Conservation (phyloP, 2,888 invertebrate genomes). For the Phengaris arion region DNA sequence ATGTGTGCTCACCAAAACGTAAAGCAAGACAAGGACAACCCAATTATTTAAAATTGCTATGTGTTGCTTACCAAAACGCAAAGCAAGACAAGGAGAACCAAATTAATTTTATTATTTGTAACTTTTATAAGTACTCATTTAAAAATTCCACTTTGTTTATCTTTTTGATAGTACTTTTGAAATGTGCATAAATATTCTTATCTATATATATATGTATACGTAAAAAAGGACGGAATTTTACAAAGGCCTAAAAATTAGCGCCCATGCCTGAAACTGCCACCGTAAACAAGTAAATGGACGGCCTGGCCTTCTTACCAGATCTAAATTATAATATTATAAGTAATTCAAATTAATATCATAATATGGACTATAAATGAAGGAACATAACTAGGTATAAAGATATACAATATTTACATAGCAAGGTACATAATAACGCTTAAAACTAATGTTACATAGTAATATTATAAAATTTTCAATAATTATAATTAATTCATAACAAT, state of each 20-base stretch:
- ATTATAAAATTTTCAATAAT: conserved; percentile 5
- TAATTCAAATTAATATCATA: conserved; percentile 35
- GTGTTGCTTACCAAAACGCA: no score
- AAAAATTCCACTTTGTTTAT: no score
- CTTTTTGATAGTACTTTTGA: no score
- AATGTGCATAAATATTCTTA: no score
- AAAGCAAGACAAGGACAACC: no score
- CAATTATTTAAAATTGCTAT: no score
- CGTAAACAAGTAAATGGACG: conserved; percentile 56
- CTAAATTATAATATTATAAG: conserved; percentile 31
- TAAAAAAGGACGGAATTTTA: neutral
- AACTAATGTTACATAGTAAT: conserved; percentile 12
- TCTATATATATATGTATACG: neutral
- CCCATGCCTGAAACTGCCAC: conserved; percentile 1
- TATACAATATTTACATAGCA: conserved; percentile 37
- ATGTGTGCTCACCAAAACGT: no score
- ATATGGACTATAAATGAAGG: conserved; percentile 42
- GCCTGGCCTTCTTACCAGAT: conserved; percentile 59
- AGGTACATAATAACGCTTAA: conserved; percentile 13
- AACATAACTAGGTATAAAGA: conserved; percentile 41
- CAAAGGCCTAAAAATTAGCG: neutral
- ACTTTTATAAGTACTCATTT: no score
- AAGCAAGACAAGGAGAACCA: no score
- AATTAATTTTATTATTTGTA: no score
- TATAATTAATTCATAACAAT: conserved; percentile 1